Percentiles rank a stretch among this genome's conserved stretches.
Evolutionary conservation across 2,113 vertebrate genomes (phyloP).

Genomic region (Corythornis vintsioides): DNA sequence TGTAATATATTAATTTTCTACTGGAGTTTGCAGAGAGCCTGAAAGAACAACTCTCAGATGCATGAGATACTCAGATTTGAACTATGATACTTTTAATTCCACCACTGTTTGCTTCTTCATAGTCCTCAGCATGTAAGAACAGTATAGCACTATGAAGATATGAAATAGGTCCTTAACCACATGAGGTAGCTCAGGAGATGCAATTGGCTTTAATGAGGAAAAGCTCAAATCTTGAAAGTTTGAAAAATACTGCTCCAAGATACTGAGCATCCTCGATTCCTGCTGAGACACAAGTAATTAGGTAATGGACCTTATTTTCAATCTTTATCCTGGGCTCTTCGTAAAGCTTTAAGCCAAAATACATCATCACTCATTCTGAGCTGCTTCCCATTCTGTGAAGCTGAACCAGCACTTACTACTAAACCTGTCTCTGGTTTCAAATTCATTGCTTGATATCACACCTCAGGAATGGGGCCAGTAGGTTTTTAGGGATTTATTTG

Average conservation of each 20-base stretch:
- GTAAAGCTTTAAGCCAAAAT: conserved; percentile 64
- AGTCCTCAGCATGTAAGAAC: background rate
- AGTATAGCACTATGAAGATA: background rate
- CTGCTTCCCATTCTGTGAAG: conserved; percentile 46
- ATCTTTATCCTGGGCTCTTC: conserved; percentile 42
- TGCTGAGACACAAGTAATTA: conserved; percentile 40
- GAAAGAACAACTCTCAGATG: background rate
- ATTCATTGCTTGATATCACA: conserved; percentile 55
- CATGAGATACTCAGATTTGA: background rate
- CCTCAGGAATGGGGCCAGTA: conserved; percentile 50
- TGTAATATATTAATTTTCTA: background rate
- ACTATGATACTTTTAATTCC: background rate
- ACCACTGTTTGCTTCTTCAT: background rate
- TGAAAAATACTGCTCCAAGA: conserved; percentile 16
- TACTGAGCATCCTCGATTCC: background rate
- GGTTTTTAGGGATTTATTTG: conserved; percentile 67
- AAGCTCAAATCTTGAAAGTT: background rate
- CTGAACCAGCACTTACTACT: conserved; percentile 57
- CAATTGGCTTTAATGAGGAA: background rate
- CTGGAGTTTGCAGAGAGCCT: background rate
- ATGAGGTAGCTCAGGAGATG: background rate
- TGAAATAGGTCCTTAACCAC: background rate
- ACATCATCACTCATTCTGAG: conserved; percentile 55
- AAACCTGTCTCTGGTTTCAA: conserved; percentile 62
- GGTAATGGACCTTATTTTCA: conserved; percentile 62